Conservation (phyloP, 2,888 invertebrate species). For the Poecilus cupreus region DNA sequence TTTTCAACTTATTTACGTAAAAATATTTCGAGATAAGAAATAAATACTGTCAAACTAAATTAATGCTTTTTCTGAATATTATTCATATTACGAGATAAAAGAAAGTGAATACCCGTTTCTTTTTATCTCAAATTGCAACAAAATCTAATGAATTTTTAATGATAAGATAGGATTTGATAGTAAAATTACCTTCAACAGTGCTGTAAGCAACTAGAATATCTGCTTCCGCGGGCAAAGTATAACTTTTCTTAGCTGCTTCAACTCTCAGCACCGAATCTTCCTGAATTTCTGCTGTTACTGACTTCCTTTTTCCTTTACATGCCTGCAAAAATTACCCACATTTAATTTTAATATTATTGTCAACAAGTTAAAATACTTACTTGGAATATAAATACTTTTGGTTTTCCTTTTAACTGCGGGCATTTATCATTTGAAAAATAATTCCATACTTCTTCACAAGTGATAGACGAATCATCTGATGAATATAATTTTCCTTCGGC, state of each 20-base stretch:
- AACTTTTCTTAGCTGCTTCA: constrained; percentile 48
- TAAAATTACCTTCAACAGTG: constrained; percentile 54
- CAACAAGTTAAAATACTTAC: constrained; percentile 62
- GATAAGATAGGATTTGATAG: constrained; percentile 16
- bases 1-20: too few species aligned
- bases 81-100: not conserved
- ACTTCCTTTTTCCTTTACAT: constrained; percentile 33
- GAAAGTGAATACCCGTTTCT: not conserved
- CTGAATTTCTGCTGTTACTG: constrained; percentile 22
- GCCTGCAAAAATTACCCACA: constrained; percentile 33
- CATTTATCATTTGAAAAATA: constrained; percentile 66
- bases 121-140: not conserved
- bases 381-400: constrained; percentile 69
- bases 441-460: constrained; percentile 65
- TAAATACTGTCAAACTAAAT: too few species aligned
- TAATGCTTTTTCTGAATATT: too few species aligned
- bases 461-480: constrained; percentile 60
- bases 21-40: too few species aligned
- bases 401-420: constrained; percentile 66
- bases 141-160: not conserved
- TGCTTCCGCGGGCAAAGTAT: constrained; percentile 64
- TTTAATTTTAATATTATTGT: not conserved
- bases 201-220: constrained; percentile 65
- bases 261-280: constrained; percentile 41
- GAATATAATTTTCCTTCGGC: constrained; percentile 64